Conservation (phyloP, 2,797 vertebrate genomes). For the Poecilia gillii region DNA sequence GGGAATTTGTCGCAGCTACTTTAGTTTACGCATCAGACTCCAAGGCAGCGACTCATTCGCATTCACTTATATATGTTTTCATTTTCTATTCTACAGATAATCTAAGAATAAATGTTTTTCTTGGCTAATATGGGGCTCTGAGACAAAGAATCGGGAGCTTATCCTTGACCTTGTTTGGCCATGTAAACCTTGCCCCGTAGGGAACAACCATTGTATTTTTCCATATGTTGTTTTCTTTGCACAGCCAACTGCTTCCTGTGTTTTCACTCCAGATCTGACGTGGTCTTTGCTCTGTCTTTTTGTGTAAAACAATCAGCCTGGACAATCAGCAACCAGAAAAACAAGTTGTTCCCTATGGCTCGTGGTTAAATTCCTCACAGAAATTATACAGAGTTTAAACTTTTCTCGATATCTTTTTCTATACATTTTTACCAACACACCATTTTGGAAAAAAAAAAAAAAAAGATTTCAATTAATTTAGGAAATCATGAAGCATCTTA, state of each 20-base stretch:
- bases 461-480: neutral
- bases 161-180: slow-evolving; percentile 26
- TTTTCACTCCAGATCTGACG: slow-evolving; percentile 44
- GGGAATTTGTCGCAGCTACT: neutral
- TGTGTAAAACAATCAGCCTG: neutral
- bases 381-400: neutral
- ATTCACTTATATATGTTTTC: neutral
- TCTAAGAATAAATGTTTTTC: neutral
- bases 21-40: neutral
- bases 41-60: neutral
- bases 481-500: neutral
- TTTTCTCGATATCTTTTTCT: neutral
- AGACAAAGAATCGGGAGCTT: slow-evolving; percentile 38
- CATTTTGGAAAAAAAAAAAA: neutral
- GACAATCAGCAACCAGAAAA: slow-evolving; percentile 1
- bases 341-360: neutral
- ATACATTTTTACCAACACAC: neutral
- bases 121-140: slow-evolving; percentile 6
- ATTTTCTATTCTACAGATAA: neutral
- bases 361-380: neutral
- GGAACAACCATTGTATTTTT: slow-evolving; percentile 62
- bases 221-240: slow-evolving; percentile 49
- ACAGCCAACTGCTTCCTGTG: slow-evolving; percentile 53
- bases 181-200: slow-evolving; percentile 43
- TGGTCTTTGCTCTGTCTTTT: slow-evolving; percentile 22